Evolutionary conservation across 2,797 vertebrate species (phyloP), one percentile per base, ranked within the genome.

Genomic region (Harpagifer antarcticus): DNA sequence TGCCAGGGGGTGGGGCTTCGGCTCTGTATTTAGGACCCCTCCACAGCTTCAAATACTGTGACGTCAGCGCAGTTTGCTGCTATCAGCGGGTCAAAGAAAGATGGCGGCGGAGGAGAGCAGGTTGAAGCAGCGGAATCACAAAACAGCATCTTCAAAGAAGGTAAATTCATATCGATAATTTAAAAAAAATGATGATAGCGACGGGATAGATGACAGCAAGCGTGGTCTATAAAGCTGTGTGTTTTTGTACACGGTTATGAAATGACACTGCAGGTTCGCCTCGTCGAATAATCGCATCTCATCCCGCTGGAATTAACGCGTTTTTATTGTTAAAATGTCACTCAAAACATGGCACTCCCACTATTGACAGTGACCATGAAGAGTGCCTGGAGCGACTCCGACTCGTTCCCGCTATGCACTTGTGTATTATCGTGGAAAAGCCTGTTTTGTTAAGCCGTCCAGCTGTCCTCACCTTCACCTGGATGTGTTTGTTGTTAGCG

Each of bases 51-150:
- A 7, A 2, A 8, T 0, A 0, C 10, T 2, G 49, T 96, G 94
- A 96, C 96, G 95, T 96, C 95, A 96, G 64, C 65, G 31, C 88
- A 88, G 83, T 84, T 90, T 85, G 93, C 84, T 90, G 93, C 19
- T 94, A 27, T 37, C 94, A 94, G 93, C 92, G 82, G 94, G 92
- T 95, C 91, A 95, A 70, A 91, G 93, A 50, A 96, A 96, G 95
- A 96, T 96, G 96, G 96, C 95, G 95, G 95, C 92, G 95, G 96
- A 94, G 90, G 92, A 94, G 93, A 95, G 90, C 94, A 89, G 93
- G 84, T 63, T 83, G 82, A 88, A 87, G 88, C 91, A 82, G 72
- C 90, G 92, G 87, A 88, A 70, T 57, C 90, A 89, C 58, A 81
- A 64, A 89, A 78, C 81, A 89, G 84, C 83, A 43, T 82, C 81